A percentile compares a stretch with the other conserved stretches of the same genome.
Conservation (phyloP, 1,140 invertebrate species). For the Heliconius eleuchia region DNA sequence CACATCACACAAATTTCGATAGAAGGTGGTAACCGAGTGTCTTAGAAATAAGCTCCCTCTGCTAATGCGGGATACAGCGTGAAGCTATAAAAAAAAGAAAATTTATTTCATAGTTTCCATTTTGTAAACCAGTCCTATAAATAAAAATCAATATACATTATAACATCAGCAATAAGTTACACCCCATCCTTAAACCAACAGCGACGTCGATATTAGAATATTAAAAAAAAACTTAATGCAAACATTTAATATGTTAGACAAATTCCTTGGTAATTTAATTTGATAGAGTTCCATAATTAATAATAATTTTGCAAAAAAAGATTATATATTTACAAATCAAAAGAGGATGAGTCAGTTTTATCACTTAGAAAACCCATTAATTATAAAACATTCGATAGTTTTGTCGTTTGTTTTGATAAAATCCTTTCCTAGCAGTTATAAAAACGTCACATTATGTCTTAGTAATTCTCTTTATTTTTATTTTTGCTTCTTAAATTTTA, state of each 20-base stretch:
- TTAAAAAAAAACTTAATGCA: conserved; percentile 18
- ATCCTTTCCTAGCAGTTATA: not conserved
- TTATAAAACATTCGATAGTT: conserved; percentile 15
- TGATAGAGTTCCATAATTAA: conserved; percentile 30
- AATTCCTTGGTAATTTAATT: conserved; percentile 30
- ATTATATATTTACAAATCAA: conserved; percentile 16
- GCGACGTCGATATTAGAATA: conserved; percentile 14
- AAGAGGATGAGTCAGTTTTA: not conserved
- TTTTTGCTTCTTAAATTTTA: not conserved
- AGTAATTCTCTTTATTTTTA: not conserved
- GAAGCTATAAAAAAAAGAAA: too few species aligned
- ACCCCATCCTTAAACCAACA: conserved; percentile 29
- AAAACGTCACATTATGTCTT: not conserved
- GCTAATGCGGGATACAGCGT: too few species aligned
- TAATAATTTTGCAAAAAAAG: conserved; percentile 21
- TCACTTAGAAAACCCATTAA: conserved; percentile 13
- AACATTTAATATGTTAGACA: conserved; percentile 20
- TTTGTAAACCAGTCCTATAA: conserved; percentile 25
- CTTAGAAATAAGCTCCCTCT: too few species aligned
- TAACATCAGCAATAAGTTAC: conserved; percentile 27
- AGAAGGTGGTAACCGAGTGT: too few species aligned
- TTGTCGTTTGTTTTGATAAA: conserved; percentile 19
- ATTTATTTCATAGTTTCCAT: not conserved
- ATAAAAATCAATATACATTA: conserved; percentile 14
- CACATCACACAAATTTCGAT: not conserved